A percentile compares a stretch with the other conserved stretches of the same genome.
phyloP scores from a whole-genome alignment of 1,140 invertebrate species.

The Paracyclopina nana region DNA sequence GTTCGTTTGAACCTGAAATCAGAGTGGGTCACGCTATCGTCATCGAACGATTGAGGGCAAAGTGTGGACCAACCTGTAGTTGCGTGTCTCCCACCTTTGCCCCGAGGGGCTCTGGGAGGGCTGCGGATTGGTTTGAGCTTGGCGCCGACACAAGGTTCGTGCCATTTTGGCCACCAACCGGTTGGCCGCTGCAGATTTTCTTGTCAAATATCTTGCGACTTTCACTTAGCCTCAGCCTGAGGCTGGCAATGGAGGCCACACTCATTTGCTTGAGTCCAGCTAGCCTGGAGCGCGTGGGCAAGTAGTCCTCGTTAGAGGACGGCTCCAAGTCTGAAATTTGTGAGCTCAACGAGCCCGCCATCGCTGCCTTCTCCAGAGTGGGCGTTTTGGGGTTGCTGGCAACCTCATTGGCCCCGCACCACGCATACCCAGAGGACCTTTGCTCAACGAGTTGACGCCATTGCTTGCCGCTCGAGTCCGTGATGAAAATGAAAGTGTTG shows the following conservation, averaged over 20 bases:
- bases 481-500: slow-evolving; percentile 5
- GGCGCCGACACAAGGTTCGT: neutral
- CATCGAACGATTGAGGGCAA: no score
- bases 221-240: neutral
- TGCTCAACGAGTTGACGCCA: slow-evolving; percentile 7
- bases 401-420: neutral
- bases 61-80: no score
- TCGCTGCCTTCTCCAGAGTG: neutral
- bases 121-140: neutral
- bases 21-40: no score
- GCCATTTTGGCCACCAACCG: no score
- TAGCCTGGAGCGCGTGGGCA: neutral
- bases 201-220: neutral
- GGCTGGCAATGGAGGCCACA: neutral
- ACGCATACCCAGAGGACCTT: slow-evolving; percentile 4
- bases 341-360: neutral
- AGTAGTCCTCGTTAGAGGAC: neutral
- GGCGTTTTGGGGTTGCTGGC: neutral
- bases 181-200: no score
- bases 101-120: neutral
- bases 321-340: neutral
- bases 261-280: slow-evolving; percentile 7
- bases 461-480: neutral
- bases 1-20: no score
- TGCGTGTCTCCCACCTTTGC: slow-evolving; percentile 9